Evolutionary conservation across 2,797 vertebrate species (phyloP).

Genomic region (Hippocampus kuda): DNA sequence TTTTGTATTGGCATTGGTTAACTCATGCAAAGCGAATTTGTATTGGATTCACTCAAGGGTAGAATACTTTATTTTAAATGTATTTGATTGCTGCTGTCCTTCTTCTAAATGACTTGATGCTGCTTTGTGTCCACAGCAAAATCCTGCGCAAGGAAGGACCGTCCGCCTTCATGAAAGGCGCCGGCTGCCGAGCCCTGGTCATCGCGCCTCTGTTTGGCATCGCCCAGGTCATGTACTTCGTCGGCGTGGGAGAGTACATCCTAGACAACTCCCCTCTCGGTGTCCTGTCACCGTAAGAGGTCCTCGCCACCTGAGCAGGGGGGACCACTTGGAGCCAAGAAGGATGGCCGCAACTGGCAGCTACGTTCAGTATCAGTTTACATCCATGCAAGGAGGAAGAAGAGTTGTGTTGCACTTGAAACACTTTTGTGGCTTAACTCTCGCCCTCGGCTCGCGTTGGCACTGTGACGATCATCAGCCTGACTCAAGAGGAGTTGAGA

Average conservation of each 20-base stretch:
- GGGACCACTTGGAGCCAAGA: constrained; percentile 9
- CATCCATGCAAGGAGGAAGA: background rate
- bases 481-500: background rate
- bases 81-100: too few relatives aligned
- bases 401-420: constrained; percentile 52
- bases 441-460: background rate
- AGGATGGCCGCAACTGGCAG: constrained; percentile 39
- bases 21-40: background rate
- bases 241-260: constrained; percentile 74
- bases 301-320: background rate
- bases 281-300: constrained; percentile 42
- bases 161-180: constrained; percentile 74
- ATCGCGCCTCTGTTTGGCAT: constrained; percentile 81
- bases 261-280: constrained; percentile 62
- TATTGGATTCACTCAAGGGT: background rate
- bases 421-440: background rate
- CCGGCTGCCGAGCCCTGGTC: constrained; percentile 73
- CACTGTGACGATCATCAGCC: background rate
- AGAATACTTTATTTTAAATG: background rate
- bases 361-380: constrained; percentile 20
- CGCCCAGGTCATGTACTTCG: constrained; percentile 77
- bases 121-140: constrained; percentile 57
- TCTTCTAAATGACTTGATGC: background rate
- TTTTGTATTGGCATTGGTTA: too few relatives aligned
- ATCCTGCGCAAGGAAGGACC: constrained; percentile 73